A percentile compares a stretch with the other conserved stretches of the same genome.
phyloP scores from a whole-genome alignment of 2,888 invertebrate genomes.

The Trisateles emortualis region DNA sequence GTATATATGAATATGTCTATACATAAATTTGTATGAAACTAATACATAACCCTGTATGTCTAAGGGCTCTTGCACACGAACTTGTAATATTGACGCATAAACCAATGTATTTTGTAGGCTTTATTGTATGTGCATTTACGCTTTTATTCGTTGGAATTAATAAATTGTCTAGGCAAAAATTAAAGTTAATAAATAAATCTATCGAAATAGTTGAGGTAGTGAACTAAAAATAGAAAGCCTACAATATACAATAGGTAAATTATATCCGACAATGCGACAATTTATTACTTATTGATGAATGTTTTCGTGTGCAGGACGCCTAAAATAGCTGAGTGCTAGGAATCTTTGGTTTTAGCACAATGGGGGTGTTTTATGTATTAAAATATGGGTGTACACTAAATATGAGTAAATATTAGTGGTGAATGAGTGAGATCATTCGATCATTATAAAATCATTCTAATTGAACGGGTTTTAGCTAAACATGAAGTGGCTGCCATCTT shows the following conservation, averaged over 20 bases:
- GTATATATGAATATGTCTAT: constrained; percentile 48
- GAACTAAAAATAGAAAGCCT: too few relatives aligned
- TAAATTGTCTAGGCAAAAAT: too few relatives aligned
- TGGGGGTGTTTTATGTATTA: constrained; percentile 52
- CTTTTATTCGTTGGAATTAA: neutral
- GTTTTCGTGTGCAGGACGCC: constrained; percentile 24
- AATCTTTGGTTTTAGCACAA: constrained; percentile 59
- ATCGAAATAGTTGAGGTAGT: too few relatives aligned
- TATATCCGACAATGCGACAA: neutral
- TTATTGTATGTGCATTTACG: neutral
- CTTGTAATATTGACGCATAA: constrained; percentile 10
- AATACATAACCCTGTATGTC: constrained; percentile 44
- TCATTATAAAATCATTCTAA: constrained; percentile 13
- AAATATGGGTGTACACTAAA: constrained; percentile 48
- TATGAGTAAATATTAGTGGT: constrained; percentile 44
- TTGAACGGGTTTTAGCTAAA: too few relatives aligned
- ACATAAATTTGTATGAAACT: constrained; percentile 37
- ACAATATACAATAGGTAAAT: neutral
- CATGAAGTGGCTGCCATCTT: too few relatives aligned
- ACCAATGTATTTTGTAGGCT: neutral
- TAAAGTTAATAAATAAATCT: too few relatives aligned
- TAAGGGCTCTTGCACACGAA: constrained; percentile 43
- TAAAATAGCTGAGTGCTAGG: constrained; percentile 58
- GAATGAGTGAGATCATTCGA: constrained; percentile 32
- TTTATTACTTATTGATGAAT: neutral